A percentile compares a stretch with the other conserved stretches of the same genome.
Evolutionary conservation across 1,140 invertebrate genomes (phyloP).

Genomic region (Tetramorium alpestre): DNA sequence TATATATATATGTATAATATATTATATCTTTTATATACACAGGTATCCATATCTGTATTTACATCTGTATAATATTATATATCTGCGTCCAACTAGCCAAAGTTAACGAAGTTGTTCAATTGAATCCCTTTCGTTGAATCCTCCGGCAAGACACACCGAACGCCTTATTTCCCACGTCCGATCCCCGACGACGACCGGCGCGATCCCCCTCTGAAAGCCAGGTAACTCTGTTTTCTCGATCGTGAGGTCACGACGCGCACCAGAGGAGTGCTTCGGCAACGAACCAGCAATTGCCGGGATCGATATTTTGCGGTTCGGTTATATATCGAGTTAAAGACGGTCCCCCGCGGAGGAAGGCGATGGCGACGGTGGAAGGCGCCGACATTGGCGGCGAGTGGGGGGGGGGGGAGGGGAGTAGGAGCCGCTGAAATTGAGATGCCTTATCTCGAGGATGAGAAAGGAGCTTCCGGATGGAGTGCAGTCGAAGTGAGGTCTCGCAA

Average conservation of each 20-base stretch:
- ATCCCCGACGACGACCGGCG: conserved; percentile 20
- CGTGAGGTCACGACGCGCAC: conserved; percentile 34
- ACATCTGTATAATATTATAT: neutral
- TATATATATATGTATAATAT: neutral
- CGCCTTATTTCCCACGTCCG: conserved; percentile 47
- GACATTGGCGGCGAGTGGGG: neutral
- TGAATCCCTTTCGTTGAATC: conserved; percentile 41
- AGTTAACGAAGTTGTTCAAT: conserved; percentile 23
- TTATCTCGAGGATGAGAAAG: conserved; percentile 80
- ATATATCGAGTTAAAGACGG: conserved; percentile 66
- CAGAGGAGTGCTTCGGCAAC: conserved; percentile 25
- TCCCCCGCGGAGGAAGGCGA: conserved; percentile 38
- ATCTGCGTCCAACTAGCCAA: neutral
- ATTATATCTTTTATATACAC: too few species aligned
- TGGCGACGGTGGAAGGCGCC: conserved; percentile 4
- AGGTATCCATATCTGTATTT: too few species aligned
- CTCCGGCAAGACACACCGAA: conserved; percentile 13
- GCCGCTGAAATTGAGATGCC: conserved; percentile 77
- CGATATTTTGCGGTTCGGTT: conserved; percentile 70
- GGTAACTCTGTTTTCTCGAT: conserved; percentile 50
- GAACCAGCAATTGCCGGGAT: conserved; percentile 57
- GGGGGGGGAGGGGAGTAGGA: conserved; percentile 1
- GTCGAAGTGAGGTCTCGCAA: conserved; percentile 67
- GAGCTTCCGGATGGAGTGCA: conserved; percentile 74
- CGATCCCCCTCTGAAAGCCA: conserved; percentile 43